Conservation (phyloP, 2,888 invertebrate genomes). For the Agriopis leucophaearia region DNA sequence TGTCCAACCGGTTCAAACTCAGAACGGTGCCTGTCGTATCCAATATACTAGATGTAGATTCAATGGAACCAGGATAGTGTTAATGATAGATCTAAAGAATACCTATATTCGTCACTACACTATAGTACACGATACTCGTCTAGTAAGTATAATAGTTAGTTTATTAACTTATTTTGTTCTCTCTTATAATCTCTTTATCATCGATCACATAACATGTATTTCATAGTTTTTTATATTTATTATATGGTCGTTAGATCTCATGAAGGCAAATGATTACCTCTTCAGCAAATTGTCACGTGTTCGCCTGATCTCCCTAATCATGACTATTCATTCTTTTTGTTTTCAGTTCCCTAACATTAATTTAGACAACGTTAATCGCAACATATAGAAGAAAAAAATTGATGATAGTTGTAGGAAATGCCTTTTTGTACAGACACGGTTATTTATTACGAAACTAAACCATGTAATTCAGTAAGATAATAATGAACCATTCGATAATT, state of each 20-base stretch:
- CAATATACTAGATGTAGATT: no score
- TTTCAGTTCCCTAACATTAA: background rate
- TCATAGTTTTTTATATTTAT: background rate
- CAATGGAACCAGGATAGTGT: no score
- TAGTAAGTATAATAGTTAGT: no score
- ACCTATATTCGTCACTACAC: no score
- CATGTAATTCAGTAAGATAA: background rate
- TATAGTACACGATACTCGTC: no score
- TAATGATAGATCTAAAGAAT: no score
- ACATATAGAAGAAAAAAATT: background rate
- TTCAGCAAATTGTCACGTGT: background rate
- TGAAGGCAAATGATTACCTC: background rate
- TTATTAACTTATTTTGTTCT: no score
- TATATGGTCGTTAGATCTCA: background rate
- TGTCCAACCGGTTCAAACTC: no score
- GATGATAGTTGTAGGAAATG: background rate
- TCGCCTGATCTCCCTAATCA: background rate
- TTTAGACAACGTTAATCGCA: background rate
- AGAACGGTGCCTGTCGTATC: no score
- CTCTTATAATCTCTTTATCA: no score
- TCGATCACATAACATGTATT: background rate
- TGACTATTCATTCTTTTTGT: background rate
- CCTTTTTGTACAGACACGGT: background rate
- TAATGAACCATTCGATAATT: slow-evolving; percentile 4
- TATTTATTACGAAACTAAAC: background rate